Evolutionary conservation across 2,888 invertebrate species (phyloP), one percentile per base, ranked within the genome.

Genomic region (Thalpophila matura): DNA sequence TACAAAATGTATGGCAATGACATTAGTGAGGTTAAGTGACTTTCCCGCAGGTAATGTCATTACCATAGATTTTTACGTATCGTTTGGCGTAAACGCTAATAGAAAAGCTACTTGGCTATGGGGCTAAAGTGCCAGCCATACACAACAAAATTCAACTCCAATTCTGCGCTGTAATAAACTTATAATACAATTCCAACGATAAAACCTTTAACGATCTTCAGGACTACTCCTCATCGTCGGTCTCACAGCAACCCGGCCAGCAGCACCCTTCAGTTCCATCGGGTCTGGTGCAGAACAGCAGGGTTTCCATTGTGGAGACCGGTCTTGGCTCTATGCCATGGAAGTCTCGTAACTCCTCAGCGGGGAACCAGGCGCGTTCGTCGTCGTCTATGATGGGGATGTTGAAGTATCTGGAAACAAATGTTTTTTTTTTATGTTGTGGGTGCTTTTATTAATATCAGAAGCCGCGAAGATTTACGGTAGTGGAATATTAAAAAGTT

Each of bases 281-380:
- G 56, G 97, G 96, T 74, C 97, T 96, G 80, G 98, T 98, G 87
- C 98, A 98, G 93, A 98, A 98, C 14, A 98, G 91, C 43, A 97
- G 86, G 5, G 97, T 97, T 89, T 98, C 98, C 7, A 97, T 95
- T 2, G 96, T 93, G 0, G 98, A 97, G 0, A 98, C 97, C 0
- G 94, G 87, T 9, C 94, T 83, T 0, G 98, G 97, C 82, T 98
- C 97, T 74, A 99, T 97, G 59, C 98, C 98, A 86, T 98, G 98
- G 88, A 98, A 98, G 86, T 98, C 98, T 74, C 97, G 97, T 1
- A 99, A 95, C 84, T 98, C 98, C 27, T 97, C 97, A 0, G 97
- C 97, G 0, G 98, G 98, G 89, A 98, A 99, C 98, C 98, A 98
- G 4, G 98, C 98, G 74, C 98, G 97, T 85, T 98, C 98, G 63